Evolutionary conservation across 2,888 invertebrate genomes (phyloP).

Genomic region (Clostera curtula): DNA sequence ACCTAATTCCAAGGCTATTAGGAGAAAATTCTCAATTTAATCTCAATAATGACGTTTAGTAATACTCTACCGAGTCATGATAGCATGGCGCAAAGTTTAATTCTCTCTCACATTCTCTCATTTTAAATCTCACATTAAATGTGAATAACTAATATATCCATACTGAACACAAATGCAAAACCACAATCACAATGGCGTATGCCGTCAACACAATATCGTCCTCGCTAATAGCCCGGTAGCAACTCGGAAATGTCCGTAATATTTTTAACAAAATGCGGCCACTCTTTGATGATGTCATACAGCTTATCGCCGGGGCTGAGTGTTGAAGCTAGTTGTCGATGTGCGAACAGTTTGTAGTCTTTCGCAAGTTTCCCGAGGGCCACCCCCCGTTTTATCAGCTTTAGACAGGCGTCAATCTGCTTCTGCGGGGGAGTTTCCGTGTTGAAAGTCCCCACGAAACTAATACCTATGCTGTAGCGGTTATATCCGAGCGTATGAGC

Average conservation of each 20-base stretch:
- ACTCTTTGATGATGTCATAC: slow-evolving; percentile 77
- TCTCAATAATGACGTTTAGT: no score
- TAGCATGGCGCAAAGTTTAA: no score
- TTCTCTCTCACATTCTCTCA: no score
- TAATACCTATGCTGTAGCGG: slow-evolving; percentile 78
- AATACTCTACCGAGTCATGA: no score
- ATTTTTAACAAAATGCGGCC: slow-evolving; percentile 78
- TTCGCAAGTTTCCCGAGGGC: slow-evolving; percentile 73
- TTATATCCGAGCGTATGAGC: slow-evolving; percentile 83
- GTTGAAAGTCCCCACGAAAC: slow-evolving; percentile 83
- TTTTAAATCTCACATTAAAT: no score
- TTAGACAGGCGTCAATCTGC: slow-evolving; percentile 75
- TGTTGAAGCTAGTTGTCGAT: slow-evolving; percentile 78
- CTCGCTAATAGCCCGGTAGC: slow-evolving; percentile 40
- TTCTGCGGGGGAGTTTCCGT: slow-evolving; percentile 60
- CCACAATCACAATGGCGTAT: no score
- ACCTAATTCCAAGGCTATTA: no score
- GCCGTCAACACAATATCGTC: no score
- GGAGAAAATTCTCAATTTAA: no score
- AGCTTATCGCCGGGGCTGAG: slow-evolving; percentile 81
- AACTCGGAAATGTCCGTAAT: slow-evolving; percentile 32
- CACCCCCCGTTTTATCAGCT: slow-evolving; percentile 78
- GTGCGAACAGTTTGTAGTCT: slow-evolving; percentile 80
- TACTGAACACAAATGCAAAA: no score
- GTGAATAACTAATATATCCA: no score